Base-by-base conservation (phyloP, 2,113 vertebrate genomes). In the Heterotilapia buettikoferi region DNA sequence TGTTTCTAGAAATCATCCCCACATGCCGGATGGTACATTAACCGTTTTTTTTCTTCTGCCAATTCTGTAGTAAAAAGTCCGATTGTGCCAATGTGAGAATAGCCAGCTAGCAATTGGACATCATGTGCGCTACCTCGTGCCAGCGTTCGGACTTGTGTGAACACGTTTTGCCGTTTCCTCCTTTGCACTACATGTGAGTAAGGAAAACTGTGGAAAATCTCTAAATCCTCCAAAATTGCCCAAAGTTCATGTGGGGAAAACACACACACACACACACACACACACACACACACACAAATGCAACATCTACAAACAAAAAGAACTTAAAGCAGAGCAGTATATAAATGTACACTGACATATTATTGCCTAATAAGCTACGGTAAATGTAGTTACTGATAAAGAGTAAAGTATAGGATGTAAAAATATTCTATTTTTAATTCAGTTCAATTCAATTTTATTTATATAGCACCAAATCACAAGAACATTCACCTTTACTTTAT, bases 401-500 rank as follows among this genome's bases (percentile, higher is more conserved):
- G 14, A 50, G 43, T 12, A 50, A 76, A 76, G 16, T 50, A 19
- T 76, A 3, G 16, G 18, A 38, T n/a, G 31, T 38, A 38, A 66
- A n/a, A 38, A 38, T 38, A 38, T 66, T 66, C 2, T 66, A 66
- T 38, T 66, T 38, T 38, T n/a, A 66, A n/a, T 38, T 66, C 31
- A 66, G 10, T 38, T 36, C 18, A 66, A 66, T 38, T 63, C 59
- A 36, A n/a, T 63, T 36, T 66, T 66, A 66, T 66, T 38, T 36
- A 12, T 66, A 66, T 66, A n/a, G 61, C 18, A 38, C 31, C 31
- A 38, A 66, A 66, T 66, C 61, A 66, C 61, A 66, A 66, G 18
- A 66, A 38, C 18, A 38, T 36, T 66, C 10, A n/a, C 31, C 31
- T 38, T 12, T 12, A 36, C 31, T 66, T 38, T 61, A 61, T 26